These are phyloP conservation scores for Pachyramphus minor DNA, from an alignment of 2,113 vertebrate species.

Conservation along the genomic window DNA sequence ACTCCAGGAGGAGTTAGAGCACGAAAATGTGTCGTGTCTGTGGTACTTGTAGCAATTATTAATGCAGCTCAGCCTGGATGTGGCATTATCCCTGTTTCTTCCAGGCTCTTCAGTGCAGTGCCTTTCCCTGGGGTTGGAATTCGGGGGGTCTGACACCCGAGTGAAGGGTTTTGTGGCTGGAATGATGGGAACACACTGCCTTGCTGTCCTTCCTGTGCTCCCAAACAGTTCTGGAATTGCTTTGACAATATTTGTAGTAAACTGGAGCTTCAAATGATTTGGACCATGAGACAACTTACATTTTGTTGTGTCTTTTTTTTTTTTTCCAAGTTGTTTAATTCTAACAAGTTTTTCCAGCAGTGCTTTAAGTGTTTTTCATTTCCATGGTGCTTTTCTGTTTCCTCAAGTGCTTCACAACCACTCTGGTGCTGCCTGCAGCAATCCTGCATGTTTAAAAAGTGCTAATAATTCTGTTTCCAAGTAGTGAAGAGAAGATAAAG, in stretches of 20 bases:
- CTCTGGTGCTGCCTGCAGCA: background rate
- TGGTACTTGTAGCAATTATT: background rate
- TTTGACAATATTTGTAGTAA: background rate
- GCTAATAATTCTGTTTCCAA: background rate
- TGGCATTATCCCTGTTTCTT: background rate
- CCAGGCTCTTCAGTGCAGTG: rapidly evolving
- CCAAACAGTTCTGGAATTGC: background rate
- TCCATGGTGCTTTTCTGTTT: background rate
- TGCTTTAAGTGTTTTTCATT: background rate
- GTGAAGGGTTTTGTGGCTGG: background rate
- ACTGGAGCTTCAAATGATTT: background rate
- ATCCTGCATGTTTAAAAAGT: background rate
- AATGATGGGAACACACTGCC: background rate
- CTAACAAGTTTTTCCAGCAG: background rate
- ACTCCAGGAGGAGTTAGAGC: background rate
- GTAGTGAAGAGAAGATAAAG: background rate
- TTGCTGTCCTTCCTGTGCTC: background rate
- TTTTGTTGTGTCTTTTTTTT: background rate
- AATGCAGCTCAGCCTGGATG: background rate
- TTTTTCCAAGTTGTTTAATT: background rate
- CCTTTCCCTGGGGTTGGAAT: background rate
- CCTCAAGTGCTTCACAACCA: background rate
- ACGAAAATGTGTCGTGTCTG: background rate
- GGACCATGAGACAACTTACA: background rate
- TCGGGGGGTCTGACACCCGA: background rate